phyloP scores from a whole-genome alignment of 2,888 invertebrate species.

The Pyrrhia umbra region DNA sequence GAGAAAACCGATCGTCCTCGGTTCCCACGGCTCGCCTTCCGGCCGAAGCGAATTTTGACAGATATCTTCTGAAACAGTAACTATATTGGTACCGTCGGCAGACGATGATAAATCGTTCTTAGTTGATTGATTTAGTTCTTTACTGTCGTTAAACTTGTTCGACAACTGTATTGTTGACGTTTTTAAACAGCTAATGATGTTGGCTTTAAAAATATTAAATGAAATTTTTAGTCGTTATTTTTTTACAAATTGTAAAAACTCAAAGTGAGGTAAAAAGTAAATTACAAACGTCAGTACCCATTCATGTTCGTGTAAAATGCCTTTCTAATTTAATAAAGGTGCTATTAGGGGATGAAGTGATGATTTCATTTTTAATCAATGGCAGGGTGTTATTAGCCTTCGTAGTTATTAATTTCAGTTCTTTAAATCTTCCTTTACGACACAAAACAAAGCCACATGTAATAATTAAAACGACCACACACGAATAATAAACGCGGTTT shows the following conservation, averaged over 20 bases:
- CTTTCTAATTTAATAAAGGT: background rate
- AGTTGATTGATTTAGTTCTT: conserved; percentile 61
- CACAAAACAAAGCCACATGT: background rate
- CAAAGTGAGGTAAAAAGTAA: background rate
- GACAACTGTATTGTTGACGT: conserved; percentile 44
- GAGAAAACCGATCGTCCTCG: conserved; percentile 83
- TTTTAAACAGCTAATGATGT: conserved; percentile 47
- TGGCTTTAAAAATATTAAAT: conserved; percentile 17
- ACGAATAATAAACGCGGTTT: background rate
- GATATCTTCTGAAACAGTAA: conserved; percentile 83
- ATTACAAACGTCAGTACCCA: background rate
- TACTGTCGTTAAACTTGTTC: conserved; percentile 36
- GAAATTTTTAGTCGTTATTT: background rate
- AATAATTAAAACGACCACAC: background rate
- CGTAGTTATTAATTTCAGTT: background rate
- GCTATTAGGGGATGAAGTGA: too few species aligned
- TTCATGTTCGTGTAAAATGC: background rate
- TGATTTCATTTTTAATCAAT: background rate
- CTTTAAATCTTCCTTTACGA: conserved; percentile 9
- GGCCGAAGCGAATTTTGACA: conserved; percentile 90
- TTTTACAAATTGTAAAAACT: background rate
- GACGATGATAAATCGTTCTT: conserved; percentile 62
- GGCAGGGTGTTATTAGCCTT: too few species aligned
- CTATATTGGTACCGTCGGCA: conserved; percentile 80
- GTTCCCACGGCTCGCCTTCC: conserved; percentile 88